Conservation (phyloP, 2,888 invertebrate species). For the Noctua fimbriata region DNA sequence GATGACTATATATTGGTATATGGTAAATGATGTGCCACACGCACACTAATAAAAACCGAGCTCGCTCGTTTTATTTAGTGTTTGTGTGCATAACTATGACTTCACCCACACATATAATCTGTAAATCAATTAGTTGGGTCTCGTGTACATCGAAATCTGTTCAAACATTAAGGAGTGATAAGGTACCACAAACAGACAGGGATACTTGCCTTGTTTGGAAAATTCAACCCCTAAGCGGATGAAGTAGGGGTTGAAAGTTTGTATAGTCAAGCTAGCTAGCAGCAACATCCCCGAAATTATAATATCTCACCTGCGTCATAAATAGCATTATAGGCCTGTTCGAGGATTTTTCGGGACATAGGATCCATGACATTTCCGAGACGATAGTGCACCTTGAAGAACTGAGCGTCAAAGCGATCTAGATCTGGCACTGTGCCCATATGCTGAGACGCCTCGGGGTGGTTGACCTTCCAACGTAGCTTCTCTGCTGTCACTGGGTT, state of each 20-base stretch:
- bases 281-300: neutral
- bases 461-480: neutral
- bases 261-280: neutral
- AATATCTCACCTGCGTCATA: conserved; percentile 1
- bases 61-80: too few species aligned
- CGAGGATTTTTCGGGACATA: neutral
- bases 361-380: neutral
- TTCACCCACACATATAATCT: too few species aligned
- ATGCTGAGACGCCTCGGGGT: neutral
- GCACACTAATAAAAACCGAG: too few species aligned
- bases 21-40: too few species aligned
- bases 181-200: neutral
- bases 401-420: neutral
- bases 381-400: neutral
- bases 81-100: too few species aligned
- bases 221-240: too few species aligned
- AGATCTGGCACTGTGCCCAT: neutral
- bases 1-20: too few species aligned
- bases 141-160: neutral
- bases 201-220: neutral
- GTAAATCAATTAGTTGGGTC: too few species aligned
- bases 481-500: neutral
- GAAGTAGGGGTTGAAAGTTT: neutral
- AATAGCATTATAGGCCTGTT: neutral
- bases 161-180: neutral